These are phyloP conservation scores for Eupithecia dodoneata DNA, from an alignment of 2,888 invertebrate genomes.

Conservation along the genomic window DNA sequence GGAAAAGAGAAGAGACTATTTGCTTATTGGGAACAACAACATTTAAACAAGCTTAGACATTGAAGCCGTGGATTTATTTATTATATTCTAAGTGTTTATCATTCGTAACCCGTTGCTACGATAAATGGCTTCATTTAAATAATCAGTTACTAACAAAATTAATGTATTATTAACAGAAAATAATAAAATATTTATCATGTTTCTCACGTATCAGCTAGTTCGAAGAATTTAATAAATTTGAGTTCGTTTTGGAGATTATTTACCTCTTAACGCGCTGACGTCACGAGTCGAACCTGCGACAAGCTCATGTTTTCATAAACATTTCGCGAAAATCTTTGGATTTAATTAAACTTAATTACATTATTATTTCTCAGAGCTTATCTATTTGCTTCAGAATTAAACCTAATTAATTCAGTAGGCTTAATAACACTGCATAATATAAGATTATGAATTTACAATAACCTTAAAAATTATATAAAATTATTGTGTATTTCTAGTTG, in stretches of 20 bases:
- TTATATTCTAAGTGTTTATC: background rate
- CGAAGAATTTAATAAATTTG: background rate
- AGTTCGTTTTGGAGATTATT: background rate
- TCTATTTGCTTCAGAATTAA: background rate
- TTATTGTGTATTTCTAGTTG: too few species aligned
- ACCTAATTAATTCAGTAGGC: background rate
- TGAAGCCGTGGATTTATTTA: background rate
- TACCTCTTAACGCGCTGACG: background rate
- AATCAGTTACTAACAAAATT: background rate
- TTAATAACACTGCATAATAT: too few species aligned
- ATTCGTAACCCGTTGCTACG: background rate
- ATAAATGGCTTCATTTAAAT: background rate
- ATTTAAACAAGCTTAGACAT: too few species aligned
- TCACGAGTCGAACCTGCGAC: constrained; percentile 1
- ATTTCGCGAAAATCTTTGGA: background rate
- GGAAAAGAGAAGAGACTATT: too few species aligned
- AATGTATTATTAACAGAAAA: background rate
- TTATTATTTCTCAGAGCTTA: background rate
- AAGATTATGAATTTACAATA: too few species aligned
- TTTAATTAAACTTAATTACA: background rate
- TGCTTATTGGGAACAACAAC: too few species aligned
- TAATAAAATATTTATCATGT: background rate
- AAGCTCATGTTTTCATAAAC: background rate
- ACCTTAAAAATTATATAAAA: too few species aligned
- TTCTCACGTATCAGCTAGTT: constrained; percentile 1